Evolutionary conservation across 2,113 vertebrate genomes (phyloP).

Genomic region (Clarias macrocephalus): DNA sequence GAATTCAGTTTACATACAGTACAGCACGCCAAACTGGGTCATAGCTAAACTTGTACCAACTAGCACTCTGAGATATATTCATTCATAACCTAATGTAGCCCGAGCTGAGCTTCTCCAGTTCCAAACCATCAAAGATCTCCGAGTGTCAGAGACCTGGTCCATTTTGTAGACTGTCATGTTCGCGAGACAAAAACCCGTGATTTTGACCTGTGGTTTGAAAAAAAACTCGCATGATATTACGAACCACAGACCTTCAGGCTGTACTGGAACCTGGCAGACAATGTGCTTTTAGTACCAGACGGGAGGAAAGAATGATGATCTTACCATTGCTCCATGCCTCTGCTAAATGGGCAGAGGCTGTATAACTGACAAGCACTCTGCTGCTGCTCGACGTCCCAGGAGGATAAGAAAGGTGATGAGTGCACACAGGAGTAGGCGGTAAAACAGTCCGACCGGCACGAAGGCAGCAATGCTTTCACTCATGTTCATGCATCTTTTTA

Average conservation of each 20-base stretch:
- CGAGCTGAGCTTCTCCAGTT: background rate
- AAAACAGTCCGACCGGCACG: conserved; percentile 7
- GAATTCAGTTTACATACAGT: conserved; percentile 22
- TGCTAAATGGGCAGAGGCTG: conserved; percentile 37
- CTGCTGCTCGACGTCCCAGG: conserved; percentile 28
- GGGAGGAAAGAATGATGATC: conserved; percentile 19
- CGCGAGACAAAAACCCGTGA: background rate
- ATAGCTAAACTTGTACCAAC: background rate
- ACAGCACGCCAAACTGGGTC: conserved; percentile 21
- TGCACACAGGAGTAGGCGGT: conserved; percentile 34
- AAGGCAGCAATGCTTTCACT: conserved; percentile 16
- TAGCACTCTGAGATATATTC: background rate
- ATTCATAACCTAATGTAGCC: background rate
- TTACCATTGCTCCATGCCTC: conserved; percentile 30
- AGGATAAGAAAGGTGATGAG: conserved; percentile 31
- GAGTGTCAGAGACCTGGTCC: background rate
- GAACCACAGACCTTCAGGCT: conserved; percentile 9
- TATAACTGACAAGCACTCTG: conserved; percentile 33
- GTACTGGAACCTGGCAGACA: conserved; percentile 26
- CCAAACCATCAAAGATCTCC: background rate
- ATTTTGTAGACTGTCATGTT: background rate
- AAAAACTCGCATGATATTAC: conserved; percentile 1
- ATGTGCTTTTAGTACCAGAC: conserved; percentile 10
- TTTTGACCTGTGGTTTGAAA: conserved; percentile 15
- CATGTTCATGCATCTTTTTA: conserved; percentile 6